Conservation (phyloP, 2,113 vertebrate genomes). For the Menidia beryllina region DNA sequence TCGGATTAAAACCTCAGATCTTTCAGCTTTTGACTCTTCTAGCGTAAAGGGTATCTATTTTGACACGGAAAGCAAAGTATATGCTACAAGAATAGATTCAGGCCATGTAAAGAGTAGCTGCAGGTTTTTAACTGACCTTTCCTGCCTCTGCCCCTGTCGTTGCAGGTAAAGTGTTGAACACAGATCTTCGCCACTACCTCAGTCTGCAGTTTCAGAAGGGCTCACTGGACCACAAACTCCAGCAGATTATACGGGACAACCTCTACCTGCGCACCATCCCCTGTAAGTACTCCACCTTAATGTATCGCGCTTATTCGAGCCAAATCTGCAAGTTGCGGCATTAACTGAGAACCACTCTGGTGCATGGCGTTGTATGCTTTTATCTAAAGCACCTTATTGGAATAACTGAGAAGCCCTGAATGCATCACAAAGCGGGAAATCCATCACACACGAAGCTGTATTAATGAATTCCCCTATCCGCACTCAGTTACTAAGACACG, state of each 20-base stretch:
- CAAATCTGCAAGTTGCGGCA: background rate
- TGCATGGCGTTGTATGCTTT: conserved; percentile 1
- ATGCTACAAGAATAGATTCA: conserved; percentile 35
- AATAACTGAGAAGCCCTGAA: conserved; percentile 14
- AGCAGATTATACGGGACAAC: conserved; percentile 98
- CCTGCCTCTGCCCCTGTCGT: conserved; percentile 43
- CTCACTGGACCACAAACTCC: conserved; percentile 96
- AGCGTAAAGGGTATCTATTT: background rate
- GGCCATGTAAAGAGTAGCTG: background rate
- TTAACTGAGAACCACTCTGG: conserved; percentile 20
- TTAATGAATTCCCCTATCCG: background rate
- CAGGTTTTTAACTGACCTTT: conserved; percentile 48
- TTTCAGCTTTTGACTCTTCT: too few relatives aligned
- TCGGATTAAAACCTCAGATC: too few relatives aligned
- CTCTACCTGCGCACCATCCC: conserved; percentile 98
- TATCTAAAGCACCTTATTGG: conserved; percentile 19
- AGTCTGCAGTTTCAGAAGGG: conserved; percentile 99
- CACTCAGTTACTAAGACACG: conserved; percentile 1
- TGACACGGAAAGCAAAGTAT: conserved; percentile 1
- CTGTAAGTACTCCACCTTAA: conserved; percentile 84
- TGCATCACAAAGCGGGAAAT: conserved; percentile 24
- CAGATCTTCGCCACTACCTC: conserved; percentile 96
- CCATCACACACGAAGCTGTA: background rate
- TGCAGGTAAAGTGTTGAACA: conserved; percentile 97
- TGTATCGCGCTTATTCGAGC: background rate